Percentiles rank a stretch among this genome's conserved stretches.
These are phyloP conservation scores for Cherax quadricarinatus DNA, from an alignment of 1,140 invertebrate genomes.

Conservation along the genomic window DNA sequence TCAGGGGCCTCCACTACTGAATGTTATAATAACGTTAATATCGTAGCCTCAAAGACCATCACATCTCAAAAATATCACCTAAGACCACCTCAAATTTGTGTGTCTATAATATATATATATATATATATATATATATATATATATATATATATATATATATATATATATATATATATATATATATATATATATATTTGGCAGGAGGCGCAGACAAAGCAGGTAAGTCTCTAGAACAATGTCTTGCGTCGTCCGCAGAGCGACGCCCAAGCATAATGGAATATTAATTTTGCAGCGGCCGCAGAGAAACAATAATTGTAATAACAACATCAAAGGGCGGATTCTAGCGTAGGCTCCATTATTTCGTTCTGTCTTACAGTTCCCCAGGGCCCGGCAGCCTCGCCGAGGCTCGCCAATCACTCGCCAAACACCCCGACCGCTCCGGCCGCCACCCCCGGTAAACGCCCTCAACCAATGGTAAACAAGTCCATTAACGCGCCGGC, in stretches of 20 bases:
- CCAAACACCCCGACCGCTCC: constrained; percentile 3
- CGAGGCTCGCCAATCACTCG: constrained; percentile 31
- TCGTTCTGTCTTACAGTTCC: constrained; percentile 43
- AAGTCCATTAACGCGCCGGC: constrained; percentile 28
- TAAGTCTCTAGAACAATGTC: not conserved
- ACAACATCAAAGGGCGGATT: constrained; percentile 58
- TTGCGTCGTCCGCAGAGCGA: not conserved
- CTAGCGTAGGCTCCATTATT: constrained; percentile 54
- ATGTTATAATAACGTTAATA: constrained; percentile 42
- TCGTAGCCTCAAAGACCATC: constrained; percentile 34
- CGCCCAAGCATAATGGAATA: constrained; percentile 50
- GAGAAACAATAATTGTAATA: constrained; percentile 70
- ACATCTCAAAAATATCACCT: constrained; percentile 35
- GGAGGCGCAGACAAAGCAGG: not conserved
- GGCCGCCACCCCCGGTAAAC: constrained; percentile 21
- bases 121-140: too few species aligned
- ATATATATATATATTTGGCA: too few species aligned
- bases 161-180: too few species aligned
- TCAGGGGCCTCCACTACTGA: not conserved
- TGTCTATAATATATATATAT: not conserved
- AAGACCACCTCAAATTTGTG: not conserved
- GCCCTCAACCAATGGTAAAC: constrained; percentile 21
- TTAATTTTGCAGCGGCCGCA: constrained; percentile 69
- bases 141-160: too few species aligned
- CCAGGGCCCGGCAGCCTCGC: constrained; percentile 4